A percentile compares a stretch with the other conserved stretches of the same genome.
Evolutionary conservation across 2,888 invertebrate species (phyloP).

Genomic region (Caenorhabditis sp.): DNA sequence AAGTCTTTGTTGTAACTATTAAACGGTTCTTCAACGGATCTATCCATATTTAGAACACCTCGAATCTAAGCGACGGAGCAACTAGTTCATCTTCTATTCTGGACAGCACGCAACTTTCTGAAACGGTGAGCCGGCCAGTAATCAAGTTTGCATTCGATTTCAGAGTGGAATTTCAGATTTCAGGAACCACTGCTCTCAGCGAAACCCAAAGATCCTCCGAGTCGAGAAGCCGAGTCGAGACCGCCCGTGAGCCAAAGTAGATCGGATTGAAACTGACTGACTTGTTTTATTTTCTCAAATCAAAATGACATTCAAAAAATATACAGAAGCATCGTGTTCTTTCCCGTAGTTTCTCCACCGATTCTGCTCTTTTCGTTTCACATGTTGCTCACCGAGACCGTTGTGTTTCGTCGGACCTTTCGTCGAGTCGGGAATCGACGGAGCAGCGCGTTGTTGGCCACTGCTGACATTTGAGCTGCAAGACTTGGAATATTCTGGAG

Average conservation of each 20-base stretch:
- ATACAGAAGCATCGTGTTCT: not conserved
- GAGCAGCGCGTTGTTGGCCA: constrained; percentile 80
- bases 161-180: constrained; percentile 54
- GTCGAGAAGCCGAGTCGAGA: constrained; percentile 7
- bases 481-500: no score
- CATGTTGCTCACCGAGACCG: constrained; percentile 49
- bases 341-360: no score
- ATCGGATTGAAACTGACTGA: no score
- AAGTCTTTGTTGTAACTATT: no score
- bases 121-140: constrained; percentile 21
- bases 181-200: constrained; percentile 50
- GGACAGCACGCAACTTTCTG: constrained; percentile 28
- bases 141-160: not conserved
- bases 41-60: no score
- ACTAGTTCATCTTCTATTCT: not conserved
- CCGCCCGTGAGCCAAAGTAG: not conserved
- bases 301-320: not conserved
- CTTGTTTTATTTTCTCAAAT: not conserved
- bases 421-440: constrained; percentile 76
- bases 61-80: not conserved
- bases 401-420: constrained; percentile 65
- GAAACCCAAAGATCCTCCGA: not conserved
- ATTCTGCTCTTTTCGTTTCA: no score
- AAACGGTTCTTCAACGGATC: no score
- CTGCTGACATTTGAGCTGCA: constrained; percentile 80